Evolutionary conservation across 2,888 invertebrate genomes (phyloP).

Genomic region (Melanophora roralis): DNA sequence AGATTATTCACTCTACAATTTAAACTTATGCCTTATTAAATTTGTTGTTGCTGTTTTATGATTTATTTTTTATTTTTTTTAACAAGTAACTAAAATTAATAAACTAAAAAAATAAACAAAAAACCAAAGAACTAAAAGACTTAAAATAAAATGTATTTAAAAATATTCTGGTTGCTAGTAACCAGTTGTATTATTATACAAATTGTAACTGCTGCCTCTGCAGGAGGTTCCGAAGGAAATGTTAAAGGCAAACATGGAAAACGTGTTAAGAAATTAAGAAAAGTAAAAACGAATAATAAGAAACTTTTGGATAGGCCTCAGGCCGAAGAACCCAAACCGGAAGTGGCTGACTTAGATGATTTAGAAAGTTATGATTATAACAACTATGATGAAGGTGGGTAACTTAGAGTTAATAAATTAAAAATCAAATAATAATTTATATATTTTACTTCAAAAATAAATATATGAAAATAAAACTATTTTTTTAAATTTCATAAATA

Average conservation of each 20-base stretch:
- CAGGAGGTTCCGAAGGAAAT: slow-evolving; percentile 1
- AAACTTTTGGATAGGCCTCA: slow-evolving; percentile 64
- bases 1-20: slow-evolving; percentile 42
- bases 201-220: slow-evolving; percentile 43
- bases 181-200: slow-evolving; percentile 49
- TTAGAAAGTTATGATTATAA: slow-evolving; percentile 66
- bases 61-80: slow-evolving; percentile 21
- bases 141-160: slow-evolving; percentile 54
- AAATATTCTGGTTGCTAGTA: slow-evolving; percentile 52
- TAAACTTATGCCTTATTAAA: slow-evolving; percentile 10
- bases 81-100: not conserved
- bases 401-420: no score
- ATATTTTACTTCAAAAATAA: no score
- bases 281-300: slow-evolving; percentile 40
- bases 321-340: slow-evolving; percentile 66
- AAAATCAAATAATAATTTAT: no score
- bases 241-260: slow-evolving; percentile 12
- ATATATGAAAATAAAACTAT: no score
- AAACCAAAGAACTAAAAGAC: not conserved
- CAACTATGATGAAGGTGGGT: slow-evolving; percentile 66
- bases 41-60: slow-evolving; percentile 6
- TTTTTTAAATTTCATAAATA: not conserved
- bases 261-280: slow-evolving; percentile 51
- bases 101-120: not conserved
- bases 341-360: slow-evolving; percentile 65